phyloP scores from a whole-genome alignment of 2,888 invertebrate species.

The Cantharis flavilabris region DNA sequence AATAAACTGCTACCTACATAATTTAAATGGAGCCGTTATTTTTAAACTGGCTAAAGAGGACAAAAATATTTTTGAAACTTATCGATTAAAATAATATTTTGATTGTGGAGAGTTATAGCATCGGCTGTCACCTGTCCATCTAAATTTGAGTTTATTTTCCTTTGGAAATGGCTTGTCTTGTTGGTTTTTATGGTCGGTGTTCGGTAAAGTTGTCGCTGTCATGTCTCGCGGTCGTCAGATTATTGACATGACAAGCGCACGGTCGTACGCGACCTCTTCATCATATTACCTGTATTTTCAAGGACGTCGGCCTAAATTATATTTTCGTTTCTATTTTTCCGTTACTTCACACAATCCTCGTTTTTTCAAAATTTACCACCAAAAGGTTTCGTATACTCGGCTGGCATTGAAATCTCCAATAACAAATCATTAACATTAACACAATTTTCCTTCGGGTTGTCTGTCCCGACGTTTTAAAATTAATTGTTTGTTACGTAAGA shows the following conservation, averaged over 20 bases:
- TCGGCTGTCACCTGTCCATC: conserved; percentile 22
- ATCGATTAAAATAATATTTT: neutral
- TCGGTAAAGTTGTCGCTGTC: conserved; percentile 41
- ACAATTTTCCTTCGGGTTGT: neutral
- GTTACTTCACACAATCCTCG: neutral
- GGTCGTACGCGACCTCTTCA: conserved; percentile 50
- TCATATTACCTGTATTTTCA: conserved; percentile 49
- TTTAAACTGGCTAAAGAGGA: neutral
- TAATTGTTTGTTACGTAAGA: conserved; percentile 8
- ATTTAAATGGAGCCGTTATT: conserved; percentile 3
- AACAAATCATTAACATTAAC: neutral
- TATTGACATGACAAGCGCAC: conserved; percentile 47
- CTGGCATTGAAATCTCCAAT: neutral
- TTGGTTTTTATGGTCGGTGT: conserved; percentile 26
- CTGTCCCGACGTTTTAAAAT: neutral
- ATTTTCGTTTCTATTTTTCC: conserved; percentile 9
- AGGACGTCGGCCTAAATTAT: conserved; percentile 36
- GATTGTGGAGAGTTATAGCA: conserved; percentile 1
- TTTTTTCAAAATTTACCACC: neutral
- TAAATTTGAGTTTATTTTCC: conserved; percentile 25
- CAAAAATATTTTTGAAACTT: neutral
- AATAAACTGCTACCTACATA: conserved; percentile 7
- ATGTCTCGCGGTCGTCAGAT: conserved; percentile 49
- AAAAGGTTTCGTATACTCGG: neutral
- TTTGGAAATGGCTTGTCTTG: conserved; percentile 28